Evolutionary conservation across 2,113 vertebrate genomes (phyloP), one percentile per base, ranked within the genome.

Genomic region (Sinocyclocheilus maitianheensis): DNA sequence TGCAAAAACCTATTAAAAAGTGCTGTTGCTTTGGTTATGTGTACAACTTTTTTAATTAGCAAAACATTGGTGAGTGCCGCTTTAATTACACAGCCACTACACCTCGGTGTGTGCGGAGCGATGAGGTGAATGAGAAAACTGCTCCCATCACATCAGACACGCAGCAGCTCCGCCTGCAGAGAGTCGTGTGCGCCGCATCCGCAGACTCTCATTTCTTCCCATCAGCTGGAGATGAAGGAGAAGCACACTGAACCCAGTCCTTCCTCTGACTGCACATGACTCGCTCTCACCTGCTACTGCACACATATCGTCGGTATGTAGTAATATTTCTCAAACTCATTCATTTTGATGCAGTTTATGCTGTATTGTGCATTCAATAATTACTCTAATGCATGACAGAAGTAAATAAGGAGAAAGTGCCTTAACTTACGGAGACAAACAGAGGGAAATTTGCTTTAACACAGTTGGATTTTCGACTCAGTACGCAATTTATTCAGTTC

Each of bases 131-230:
- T 71, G 63, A 81, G 40, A 63, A 80, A 81, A 65, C 63, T 34
- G 43, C 65, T 51, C 46, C 2, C 10, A 71, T 71, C 26, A n/a
- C 65, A 65, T 43, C 34, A 62, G 63, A 14, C 37, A 34, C 26
- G 5, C 80, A 22, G 26, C 63, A 48, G 62, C 43, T 82, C 14
- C 24, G 43, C 43, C 37, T 26, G 22, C 37, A 67, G 79, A 81
- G 13, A 65, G 55, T 40, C 79, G 60, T 43, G 37, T 48, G 24
- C 22, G 63, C 46, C 67, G 20, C 81, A 34, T 51, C 48, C 81
- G 18, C 81, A 72, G 67, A 53, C 81, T 14, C 82, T 74, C 82
- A 40, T 55, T 71, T 83, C 20, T 26, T 69, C 11, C 48, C 26
- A 16, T 20, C 24, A 71, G 16, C 26, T n/a, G 20, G 46, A 83